Evolutionary conservation across 2,797 vertebrate genomes (phyloP).

Genomic region (Nyctibius grandis): DNA sequence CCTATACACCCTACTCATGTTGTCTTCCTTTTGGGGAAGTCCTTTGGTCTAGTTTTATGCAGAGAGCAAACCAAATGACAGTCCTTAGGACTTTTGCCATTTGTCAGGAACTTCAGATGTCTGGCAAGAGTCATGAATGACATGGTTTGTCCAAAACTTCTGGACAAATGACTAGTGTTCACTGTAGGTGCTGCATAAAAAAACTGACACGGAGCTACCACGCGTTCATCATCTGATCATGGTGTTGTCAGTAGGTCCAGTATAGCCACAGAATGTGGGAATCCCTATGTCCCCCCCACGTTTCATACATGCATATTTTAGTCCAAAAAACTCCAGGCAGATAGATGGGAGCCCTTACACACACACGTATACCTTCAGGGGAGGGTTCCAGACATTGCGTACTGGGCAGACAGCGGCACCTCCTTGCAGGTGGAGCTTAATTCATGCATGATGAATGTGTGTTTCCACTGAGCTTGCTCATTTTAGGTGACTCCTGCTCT

Average conservation of each 20-base stretch:
- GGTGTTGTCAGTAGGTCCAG: not conserved
- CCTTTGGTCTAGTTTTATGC: not conserved
- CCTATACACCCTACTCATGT: not conserved
- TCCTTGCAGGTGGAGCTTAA: not conserved
- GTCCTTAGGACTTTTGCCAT: not conserved
- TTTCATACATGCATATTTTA: not conserved
- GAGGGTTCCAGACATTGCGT: not conserved
- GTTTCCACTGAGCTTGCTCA: not conserved
- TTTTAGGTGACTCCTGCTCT: not conserved
- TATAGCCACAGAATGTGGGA: not conserved
- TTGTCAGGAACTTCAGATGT: not conserved
- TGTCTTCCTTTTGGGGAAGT: not conserved
- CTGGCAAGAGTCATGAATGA: not conserved
- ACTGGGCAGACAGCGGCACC: not conserved
- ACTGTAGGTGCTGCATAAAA: not conserved
- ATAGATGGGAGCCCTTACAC: not conserved
- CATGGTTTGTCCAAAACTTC: not conserved
- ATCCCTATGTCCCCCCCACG: accelerated
- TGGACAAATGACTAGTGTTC: not conserved
- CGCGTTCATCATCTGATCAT: not conserved
- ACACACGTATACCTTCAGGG: not conserved
- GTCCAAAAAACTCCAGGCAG: not conserved
- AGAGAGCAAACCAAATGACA: not conserved
- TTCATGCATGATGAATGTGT: not conserved
- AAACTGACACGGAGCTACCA: not conserved